phyloP scores from a whole-genome alignment of 2,797 vertebrate genomes.

The Geotrypetes seraphini region DNA sequence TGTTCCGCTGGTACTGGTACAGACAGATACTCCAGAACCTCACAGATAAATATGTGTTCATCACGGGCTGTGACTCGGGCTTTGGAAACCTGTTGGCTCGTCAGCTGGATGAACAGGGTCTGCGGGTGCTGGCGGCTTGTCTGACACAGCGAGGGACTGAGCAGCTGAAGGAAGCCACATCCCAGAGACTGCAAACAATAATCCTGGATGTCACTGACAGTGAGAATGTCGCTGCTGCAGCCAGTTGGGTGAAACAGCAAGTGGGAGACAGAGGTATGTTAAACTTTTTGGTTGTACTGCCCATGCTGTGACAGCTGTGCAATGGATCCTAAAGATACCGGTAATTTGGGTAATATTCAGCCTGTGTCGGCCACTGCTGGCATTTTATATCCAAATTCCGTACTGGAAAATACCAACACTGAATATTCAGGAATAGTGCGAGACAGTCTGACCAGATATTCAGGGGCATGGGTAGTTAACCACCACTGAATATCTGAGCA shows the following conservation, averaged over 20 bases:
- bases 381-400: too few relatives aligned
- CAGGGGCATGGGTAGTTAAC: too few relatives aligned
- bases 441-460: too few relatives aligned
- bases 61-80: slow-evolving; percentile 30
- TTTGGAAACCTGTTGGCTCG: slow-evolving; percentile 74
- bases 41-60: slow-evolving; percentile 33
- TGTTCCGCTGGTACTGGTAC: slow-evolving; percentile 15
- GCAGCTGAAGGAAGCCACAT: slow-evolving; percentile 17
- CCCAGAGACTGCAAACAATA: slow-evolving; percentile 28
- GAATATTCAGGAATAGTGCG: too few relatives aligned
- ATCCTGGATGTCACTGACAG: slow-evolving; percentile 38
- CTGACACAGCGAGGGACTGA: slow-evolving; percentile 58
- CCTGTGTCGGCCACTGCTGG: too few relatives aligned
- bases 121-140: slow-evolving; percentile 68
- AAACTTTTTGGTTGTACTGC: too few relatives aligned
- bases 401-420: too few relatives aligned
- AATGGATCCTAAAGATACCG: too few relatives aligned
- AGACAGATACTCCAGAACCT: slow-evolving; percentile 22
- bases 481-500: too few relatives aligned
- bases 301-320: too few relatives aligned
- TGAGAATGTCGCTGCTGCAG: slow-evolving; percentile 17
- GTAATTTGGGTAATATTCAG: too few relatives aligned
- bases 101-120: slow-evolving; percentile 56
- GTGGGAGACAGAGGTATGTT: slow-evolving; percentile 4
- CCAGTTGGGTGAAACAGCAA: slow-evolving; percentile 13